phyloP scores from a whole-genome alignment of 2,113 vertebrate genomes.

The Rhodinocichla rosea region DNA sequence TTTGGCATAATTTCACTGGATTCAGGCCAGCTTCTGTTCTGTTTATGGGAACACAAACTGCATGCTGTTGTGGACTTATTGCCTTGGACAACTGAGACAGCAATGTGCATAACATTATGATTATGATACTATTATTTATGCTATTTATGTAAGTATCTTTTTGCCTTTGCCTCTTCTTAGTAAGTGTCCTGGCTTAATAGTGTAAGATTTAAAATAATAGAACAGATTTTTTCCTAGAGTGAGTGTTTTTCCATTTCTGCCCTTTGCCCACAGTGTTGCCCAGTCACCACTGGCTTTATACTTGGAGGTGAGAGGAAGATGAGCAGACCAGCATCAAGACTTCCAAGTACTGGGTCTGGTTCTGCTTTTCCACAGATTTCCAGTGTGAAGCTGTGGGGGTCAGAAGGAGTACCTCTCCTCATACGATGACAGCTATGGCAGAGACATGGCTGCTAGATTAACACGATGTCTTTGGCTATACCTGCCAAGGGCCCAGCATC shows the following conservation, averaged over 20 bases:
- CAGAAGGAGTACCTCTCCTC: neutral
- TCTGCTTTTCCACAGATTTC: neutral
- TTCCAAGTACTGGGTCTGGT: neutral
- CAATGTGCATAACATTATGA: neutral
- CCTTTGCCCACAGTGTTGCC: neutral
- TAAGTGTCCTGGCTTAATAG: neutral
- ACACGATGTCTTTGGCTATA: neutral
- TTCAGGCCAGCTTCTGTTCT: neutral
- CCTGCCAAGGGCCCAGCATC: neutral
- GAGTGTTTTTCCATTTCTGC: neutral
- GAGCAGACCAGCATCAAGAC: neutral
- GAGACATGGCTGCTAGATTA: neutral
- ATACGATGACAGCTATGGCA: neutral
- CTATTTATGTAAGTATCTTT: neutral
- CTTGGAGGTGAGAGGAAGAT: neutral
- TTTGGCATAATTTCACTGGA: neutral
- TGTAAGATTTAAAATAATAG: neutral
- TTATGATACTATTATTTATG: neutral
- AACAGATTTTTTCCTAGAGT: neutral
- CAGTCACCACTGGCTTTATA: neutral
- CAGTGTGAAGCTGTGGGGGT: neutral
- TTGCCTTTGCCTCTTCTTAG: neutral
- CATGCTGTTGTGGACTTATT: neutral
- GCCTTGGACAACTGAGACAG: neutral
- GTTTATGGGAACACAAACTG: neutral